A percentile compares a stretch with the other conserved stretches of the same genome.
Conservation (phyloP, 2,797 vertebrate species). For the Arrhamphus sclerolepis region DNA sequence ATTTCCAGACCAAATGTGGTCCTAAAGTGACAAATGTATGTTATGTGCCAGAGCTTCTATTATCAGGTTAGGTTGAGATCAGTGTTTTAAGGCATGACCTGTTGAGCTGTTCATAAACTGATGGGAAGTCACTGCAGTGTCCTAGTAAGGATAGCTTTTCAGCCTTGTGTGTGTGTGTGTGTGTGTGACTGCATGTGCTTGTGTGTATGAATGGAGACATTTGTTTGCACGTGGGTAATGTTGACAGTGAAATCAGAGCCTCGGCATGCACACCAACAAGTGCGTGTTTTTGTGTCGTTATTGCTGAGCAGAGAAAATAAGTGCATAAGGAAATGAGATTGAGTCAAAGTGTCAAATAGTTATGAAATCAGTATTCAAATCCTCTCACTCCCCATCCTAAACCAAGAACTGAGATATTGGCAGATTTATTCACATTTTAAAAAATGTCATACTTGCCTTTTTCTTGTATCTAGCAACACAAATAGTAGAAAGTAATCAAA, state of each 20-base stretch:
- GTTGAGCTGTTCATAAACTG: neutral
- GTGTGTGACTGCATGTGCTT: conserved; percentile 3
- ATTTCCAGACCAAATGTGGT: too few relatives aligned
- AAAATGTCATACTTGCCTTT: neutral
- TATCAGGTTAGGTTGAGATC: too few relatives aligned
- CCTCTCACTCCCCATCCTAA: neutral
- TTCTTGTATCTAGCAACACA: too few relatives aligned
- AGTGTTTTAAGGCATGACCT: too few relatives aligned
- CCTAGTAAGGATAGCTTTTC: neutral
- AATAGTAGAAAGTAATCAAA: too few relatives aligned
- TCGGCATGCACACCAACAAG: conserved; percentile 2
- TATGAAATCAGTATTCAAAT: conserved; percentile 21
- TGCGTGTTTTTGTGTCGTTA: conserved; percentile 9
- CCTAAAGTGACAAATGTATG: too few relatives aligned
- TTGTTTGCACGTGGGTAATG: conserved; percentile 37
- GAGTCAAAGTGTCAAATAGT: conserved; percentile 17
- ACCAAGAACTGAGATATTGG: conserved; percentile 1
- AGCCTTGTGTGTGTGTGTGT: neutral
- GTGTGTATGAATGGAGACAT: conserved; percentile 3
- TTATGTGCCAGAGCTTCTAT: too few relatives aligned
- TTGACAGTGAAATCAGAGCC: conserved; percentile 47
- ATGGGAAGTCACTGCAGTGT: neutral
- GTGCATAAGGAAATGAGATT: conserved; percentile 7
- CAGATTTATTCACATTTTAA: neutral
- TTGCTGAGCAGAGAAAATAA: conserved; percentile 8